phyloP scores from a whole-genome alignment of 2,113 vertebrate genomes.

The Siniperca chuatsi region DNA sequence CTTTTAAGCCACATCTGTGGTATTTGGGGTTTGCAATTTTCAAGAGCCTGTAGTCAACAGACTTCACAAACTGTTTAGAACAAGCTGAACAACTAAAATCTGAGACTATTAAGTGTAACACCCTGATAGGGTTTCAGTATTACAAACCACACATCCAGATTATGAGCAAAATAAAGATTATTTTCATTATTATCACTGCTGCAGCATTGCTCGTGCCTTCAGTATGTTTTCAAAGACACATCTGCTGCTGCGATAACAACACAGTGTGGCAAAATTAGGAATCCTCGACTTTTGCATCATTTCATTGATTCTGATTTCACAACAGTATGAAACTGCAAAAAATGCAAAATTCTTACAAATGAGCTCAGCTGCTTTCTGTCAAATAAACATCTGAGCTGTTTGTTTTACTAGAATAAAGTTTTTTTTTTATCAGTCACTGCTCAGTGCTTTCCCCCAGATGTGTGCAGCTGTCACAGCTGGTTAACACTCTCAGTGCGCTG shows the following conservation, averaged over 20 bases:
- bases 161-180: not conserved
- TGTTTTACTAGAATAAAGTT: not conserved
- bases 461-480: conserved; percentile 52
- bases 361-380: not conserved
- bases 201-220: not conserved
- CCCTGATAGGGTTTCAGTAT: not conserved
- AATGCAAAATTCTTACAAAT: not conserved
- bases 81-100: not conserved
- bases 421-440: not conserved
- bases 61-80: not conserved
- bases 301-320: not conserved
- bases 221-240: not conserved
- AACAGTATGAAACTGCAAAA: not conserved
- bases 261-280: not conserved
- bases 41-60: conserved; percentile 1
- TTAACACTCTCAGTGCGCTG: not conserved
- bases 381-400: conserved; percentile 16
- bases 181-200: conserved; percentile 1
- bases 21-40: not conserved
- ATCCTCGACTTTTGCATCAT: not conserved
- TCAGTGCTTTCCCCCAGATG: conserved; percentile 26
- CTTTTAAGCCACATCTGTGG: not conserved
- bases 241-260: not conserved
- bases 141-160: not conserved
- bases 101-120: not conserved